Conservation (phyloP, 1,140 invertebrate genomes). For the Stratiolaelaps scimitus region DNA sequence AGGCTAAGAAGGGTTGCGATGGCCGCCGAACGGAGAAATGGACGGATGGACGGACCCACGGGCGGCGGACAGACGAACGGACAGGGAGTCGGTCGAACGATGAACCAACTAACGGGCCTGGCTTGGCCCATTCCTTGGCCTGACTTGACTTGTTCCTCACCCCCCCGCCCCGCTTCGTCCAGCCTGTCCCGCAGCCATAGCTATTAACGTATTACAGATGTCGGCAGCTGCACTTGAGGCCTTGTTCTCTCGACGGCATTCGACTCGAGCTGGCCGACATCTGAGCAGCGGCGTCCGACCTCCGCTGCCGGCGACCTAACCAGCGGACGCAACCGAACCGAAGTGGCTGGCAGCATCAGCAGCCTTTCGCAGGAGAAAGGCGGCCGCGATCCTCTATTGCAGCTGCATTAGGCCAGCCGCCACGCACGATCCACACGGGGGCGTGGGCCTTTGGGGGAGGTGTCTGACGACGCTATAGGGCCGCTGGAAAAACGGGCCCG, state of each 20-base stretch:
- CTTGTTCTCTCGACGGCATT: too few species aligned
- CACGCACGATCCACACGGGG: too few species aligned
- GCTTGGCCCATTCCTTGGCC: background rate
- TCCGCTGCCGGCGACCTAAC: background rate
- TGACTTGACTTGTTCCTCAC: background rate
- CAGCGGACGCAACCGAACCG: background rate
- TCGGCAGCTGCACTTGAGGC: conserved; percentile 14
- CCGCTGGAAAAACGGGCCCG: too few species aligned
- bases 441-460: too few species aligned
- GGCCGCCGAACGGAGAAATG: background rate
- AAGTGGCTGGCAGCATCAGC: background rate
- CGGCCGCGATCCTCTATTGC: too few species aligned
- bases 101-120: background rate
- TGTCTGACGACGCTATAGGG: too few species aligned
- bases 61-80: background rate
- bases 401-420: too few species aligned
- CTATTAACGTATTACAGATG: conserved; percentile 27
- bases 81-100: background rate
- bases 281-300: background rate
- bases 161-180: background rate
- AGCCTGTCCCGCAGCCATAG: background rate
- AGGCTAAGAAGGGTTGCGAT: background rate
- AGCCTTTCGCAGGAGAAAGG: background rate
- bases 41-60: background rate
- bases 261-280: background rate